A percentile compares a stretch with the other conserved stretches of the same genome.
These are phyloP conservation scores for Triplophysa siluroides DNA, from an alignment of 2,113 vertebrate genomes.

Conservation along the genomic window DNA sequence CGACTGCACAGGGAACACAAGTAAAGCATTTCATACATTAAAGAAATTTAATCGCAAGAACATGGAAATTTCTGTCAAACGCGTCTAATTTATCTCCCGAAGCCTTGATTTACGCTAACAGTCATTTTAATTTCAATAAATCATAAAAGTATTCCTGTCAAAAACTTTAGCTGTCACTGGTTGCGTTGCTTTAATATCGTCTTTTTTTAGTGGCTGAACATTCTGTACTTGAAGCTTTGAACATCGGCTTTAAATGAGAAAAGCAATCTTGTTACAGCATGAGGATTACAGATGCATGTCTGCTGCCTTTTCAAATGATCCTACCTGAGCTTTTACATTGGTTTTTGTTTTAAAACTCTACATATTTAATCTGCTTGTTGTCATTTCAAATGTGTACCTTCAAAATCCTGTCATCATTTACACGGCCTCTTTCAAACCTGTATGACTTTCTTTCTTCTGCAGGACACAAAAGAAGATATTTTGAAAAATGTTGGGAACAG, in stretches of 20 bases:
- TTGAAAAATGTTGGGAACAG: too few species aligned
- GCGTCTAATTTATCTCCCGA: not conserved
- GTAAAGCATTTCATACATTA: not conserved
- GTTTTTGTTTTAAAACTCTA: conserved; percentile 1
- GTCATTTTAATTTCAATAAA: conserved; percentile 1
- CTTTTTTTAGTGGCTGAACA: not conserved
- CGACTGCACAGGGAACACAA: not conserved
- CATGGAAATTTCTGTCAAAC: not conserved
- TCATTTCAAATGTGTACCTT: too few species aligned
- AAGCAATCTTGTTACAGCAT: not conserved
- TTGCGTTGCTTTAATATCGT: not conserved
- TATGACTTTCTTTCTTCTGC: too few species aligned
- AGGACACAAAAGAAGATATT: too few species aligned
- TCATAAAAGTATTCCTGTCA: not conserved
- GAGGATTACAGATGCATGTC: conserved; percentile 43
- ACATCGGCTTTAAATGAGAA: conserved; percentile 38
- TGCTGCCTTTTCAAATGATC: conserved; percentile 31
- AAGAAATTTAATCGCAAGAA: not conserved
- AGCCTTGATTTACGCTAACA: not conserved
- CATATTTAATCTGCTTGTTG: too few species aligned
- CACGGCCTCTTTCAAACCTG: too few species aligned
- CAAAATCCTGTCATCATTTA: too few species aligned
- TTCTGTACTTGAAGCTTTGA: not conserved
- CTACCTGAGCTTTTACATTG: conserved; percentile 30
- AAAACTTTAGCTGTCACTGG: not conserved